Percentiles rank a stretch among this genome's conserved stretches.
Evolutionary conservation across 2,797 vertebrate species (phyloP).

Genomic region (Pelobates cultripes): DNA sequence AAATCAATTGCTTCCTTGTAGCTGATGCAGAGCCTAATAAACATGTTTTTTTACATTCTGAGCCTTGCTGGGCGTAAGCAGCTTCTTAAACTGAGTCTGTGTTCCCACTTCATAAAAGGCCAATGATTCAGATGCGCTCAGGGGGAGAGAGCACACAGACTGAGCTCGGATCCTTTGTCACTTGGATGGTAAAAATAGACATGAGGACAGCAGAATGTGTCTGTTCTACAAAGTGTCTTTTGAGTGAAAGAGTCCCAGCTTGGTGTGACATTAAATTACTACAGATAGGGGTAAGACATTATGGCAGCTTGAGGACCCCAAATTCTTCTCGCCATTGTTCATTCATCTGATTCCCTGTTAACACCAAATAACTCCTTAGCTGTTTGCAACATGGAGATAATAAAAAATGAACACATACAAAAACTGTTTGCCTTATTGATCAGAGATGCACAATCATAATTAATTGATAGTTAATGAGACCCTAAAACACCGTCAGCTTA

Average conservation of each 20-base stretch:
- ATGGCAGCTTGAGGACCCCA: constrained; percentile 22
- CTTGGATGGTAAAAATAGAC: constrained; percentile 50
- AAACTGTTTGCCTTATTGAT: no score
- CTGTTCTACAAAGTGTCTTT: constrained; percentile 51
- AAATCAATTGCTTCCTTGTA: constrained; percentile 49
- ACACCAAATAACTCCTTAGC: not conserved
- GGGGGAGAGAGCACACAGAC: constrained; percentile 32
- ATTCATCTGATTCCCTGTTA: constrained; percentile 29
- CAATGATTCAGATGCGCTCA: constrained; percentile 46
- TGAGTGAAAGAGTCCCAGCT: constrained; percentile 32
- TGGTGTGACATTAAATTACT: constrained; percentile 34
- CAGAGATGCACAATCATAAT: no score
- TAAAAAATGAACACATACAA: no score
- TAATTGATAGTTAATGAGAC: no score
- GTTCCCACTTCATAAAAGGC: constrained; percentile 51
- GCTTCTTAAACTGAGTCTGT: constrained; percentile 32
- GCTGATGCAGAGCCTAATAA: constrained; percentile 42
- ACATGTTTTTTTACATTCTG: constrained; percentile 43
- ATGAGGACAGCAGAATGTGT: constrained; percentile 48
- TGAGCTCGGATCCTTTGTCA: constrained; percentile 40
- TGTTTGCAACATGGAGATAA: not conserved
- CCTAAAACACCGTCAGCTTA: no score
- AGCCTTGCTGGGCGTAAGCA: constrained; percentile 28
- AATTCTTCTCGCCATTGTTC: constrained; percentile 29
- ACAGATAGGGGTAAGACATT: constrained; percentile 11